Evolutionary conservation across 2,888 invertebrate genomes (phyloP), one percentile per base, ranked within the genome.

Genomic region (Amphimallon solstitiale): DNA sequence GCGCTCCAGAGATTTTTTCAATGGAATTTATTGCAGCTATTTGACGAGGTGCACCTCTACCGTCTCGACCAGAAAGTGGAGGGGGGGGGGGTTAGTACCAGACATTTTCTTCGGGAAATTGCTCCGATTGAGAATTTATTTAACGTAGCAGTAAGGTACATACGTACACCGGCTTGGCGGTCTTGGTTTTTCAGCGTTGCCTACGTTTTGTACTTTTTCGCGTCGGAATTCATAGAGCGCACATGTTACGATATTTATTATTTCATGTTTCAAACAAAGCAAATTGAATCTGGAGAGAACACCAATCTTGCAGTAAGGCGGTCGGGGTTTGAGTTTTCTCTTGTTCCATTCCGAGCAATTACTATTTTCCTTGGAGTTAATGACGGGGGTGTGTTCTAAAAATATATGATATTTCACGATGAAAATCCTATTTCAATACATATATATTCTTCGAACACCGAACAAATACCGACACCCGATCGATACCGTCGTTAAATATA

Each of bases 171-270:
- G n/a, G n/a, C 46, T 21, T 14, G 56, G n/a, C n/a, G n/a, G 43
- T 56, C 12, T 43, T 40, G 40, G 21, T 52, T 51, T n/a, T 29
- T 51, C 51, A 23, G 29, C 19, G 2, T 63, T 63, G n/a, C n/a
- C n/a, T n/a, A 21, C 52, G 38, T 56, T 56, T 63, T 40, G 43
- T 49, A 63, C 52, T 43, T 43, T 63, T 63, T 52, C 23, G 40
- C 49, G n/a, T n/a, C 43, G 21, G 51, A 43, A 61, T 65, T 65
- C 65, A 51, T 65, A 61, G 60, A 37, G 51, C 61, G 46, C 65
- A 65, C 65, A 48, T 65, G 65, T 43, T 65, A 51, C 65, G 40
- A 29, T 65, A 61, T 65, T 65, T 65, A 65, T 65, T 65, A 60
- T 61, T 65, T 65, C 63, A 40, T 43, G 63, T 63, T 52, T 63